A percentile compares a stretch with the other conserved stretches of the same genome.
These are phyloP conservation scores for Crepidodera aurea DNA, from an alignment of 2,888 invertebrate species.

Conservation along the genomic window DNA sequence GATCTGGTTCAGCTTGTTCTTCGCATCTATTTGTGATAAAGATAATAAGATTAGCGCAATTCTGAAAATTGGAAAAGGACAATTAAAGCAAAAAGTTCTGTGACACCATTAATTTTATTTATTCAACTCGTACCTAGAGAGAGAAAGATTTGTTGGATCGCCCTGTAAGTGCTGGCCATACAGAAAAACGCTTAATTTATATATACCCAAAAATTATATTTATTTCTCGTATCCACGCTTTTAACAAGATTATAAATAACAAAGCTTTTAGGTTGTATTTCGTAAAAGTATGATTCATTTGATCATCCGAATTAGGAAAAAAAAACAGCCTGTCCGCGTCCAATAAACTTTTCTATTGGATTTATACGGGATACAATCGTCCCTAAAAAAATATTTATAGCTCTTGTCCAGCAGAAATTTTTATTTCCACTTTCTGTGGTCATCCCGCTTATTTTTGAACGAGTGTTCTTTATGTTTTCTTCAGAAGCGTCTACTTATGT, in stretches of 20 bases:
- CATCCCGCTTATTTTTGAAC: slow-evolving; percentile 4
- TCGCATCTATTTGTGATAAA: too few species aligned
- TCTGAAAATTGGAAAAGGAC: too few species aligned
- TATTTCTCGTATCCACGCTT: not conserved
- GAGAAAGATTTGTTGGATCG: too few species aligned
- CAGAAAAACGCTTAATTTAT: too few species aligned
- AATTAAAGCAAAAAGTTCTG: too few species aligned
- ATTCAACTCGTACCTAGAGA: too few species aligned
- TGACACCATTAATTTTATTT: too few species aligned
- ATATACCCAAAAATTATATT: too few species aligned
- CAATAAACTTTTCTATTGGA: slow-evolving; percentile 15
- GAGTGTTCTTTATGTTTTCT: slow-evolving; percentile 9
- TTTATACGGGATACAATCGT: not conserved
- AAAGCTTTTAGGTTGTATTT: not conserved
- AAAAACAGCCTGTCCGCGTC: not conserved
- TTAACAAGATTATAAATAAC: not conserved
- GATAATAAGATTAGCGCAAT: too few species aligned
- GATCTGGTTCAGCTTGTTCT: too few species aligned
- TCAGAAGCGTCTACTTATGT: not conserved
- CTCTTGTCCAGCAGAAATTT: not conserved
- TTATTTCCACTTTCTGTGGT: slow-evolving; percentile 1
- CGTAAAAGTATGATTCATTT: not conserved
- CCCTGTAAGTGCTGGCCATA: too few species aligned
- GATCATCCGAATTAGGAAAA: slow-evolving; percentile 11
- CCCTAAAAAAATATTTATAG: slow-evolving; percentile 12